Conservation (phyloP, 2,888 invertebrate species). For the Encarsia formosa region DNA sequence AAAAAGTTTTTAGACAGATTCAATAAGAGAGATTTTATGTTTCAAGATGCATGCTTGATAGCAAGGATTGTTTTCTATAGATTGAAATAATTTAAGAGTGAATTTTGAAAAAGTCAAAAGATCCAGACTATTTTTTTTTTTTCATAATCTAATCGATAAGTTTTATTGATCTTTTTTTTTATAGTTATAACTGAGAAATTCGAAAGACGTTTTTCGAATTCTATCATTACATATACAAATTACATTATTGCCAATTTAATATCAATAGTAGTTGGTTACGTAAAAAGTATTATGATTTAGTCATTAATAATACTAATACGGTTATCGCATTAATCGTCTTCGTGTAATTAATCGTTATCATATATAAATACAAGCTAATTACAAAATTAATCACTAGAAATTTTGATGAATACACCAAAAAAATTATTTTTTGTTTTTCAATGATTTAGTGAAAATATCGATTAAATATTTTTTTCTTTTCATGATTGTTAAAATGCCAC, state of each 20-base stretch:
- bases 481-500: conserved; percentile 11
- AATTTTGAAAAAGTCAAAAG: conserved; percentile 27
- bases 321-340: conserved; percentile 32
- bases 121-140: conserved; percentile 12
- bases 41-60: conserved; percentile 25
- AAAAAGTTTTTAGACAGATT: neutral
- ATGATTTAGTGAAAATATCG: too few relatives aligned
- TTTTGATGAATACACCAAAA: conserved; percentile 29
- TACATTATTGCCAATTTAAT: conserved; percentile 30
- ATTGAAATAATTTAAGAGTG: conserved; percentile 7
- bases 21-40: conserved; percentile 5
- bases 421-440: too few relatives aligned
- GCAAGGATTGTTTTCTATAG: conserved; percentile 21
- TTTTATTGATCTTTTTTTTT: conserved; percentile 33
- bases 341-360: conserved; percentile 27
- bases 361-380: conserved; percentile 49
- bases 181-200: conserved; percentile 28
- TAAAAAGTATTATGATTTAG: conserved; percentile 42
- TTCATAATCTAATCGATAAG: conserved; percentile 23
- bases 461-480: conserved; percentile 8
- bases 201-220: conserved; percentile 30
- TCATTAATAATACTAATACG: conserved; percentile 41
- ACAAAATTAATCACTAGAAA: conserved; percentile 46
- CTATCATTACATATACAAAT: conserved; percentile 32
- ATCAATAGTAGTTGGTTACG: conserved; percentile 41